phyloP scores from a whole-genome alignment of 2,113 vertebrate species.

The Arenaria interpres region DNA sequence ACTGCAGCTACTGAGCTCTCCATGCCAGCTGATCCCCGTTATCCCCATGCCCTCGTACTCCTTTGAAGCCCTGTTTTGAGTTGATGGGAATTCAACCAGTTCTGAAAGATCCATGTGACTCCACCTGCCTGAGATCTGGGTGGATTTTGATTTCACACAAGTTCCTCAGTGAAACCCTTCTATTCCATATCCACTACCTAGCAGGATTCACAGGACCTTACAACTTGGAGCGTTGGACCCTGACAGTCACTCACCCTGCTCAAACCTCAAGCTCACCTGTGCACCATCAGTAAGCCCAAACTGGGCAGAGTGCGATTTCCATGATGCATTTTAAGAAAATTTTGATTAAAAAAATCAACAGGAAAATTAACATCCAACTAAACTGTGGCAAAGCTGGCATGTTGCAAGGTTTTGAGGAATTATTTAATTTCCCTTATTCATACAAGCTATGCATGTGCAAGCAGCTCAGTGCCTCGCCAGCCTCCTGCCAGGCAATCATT shows the following conservation, averaged over 20 bases:
- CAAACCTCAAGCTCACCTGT: neutral
- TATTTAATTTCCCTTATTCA: conserved; percentile 17
- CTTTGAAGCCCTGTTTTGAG: neutral
- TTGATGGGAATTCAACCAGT: neutral
- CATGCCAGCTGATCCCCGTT: neutral
- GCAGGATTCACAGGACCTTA: neutral
- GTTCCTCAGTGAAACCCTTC: neutral
- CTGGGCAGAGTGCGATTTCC: neutral
- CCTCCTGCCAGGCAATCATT: conserved; percentile 9
- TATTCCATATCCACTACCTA: neutral
- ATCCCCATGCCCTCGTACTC: neutral
- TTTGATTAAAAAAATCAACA: neutral
- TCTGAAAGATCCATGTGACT: neutral
- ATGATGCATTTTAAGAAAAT: neutral
- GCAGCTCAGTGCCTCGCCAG: conserved; percentile 13
- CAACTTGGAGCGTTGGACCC: neutral
- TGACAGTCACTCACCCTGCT: neutral
- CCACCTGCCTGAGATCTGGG: neutral
- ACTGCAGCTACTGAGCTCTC: neutral
- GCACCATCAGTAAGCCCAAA: neutral
- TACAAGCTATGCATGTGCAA: neutral
- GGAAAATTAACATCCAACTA: neutral
- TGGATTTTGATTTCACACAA: neutral
- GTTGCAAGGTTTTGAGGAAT: conserved; percentile 1
- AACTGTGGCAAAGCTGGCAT: neutral